These are phyloP conservation scores for Carettochelys insculpta DNA, from an alignment of 2,113 vertebrate species.

Conservation along the genomic window DNA sequence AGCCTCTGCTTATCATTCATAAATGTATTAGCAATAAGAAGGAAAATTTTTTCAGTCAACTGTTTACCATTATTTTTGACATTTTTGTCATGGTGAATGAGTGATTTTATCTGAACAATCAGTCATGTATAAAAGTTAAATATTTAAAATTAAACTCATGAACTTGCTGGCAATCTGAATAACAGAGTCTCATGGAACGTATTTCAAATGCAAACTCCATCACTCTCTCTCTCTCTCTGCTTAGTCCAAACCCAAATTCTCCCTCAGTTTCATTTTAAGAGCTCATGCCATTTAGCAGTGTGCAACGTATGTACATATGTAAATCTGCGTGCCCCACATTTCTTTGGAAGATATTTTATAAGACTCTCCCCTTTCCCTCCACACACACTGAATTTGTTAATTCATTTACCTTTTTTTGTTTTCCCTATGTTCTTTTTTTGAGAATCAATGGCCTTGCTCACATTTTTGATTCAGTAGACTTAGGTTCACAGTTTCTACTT, in stretches of 20 bases:
- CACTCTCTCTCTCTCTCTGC: not conserved
- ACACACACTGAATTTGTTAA: not conserved
- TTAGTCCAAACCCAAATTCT: conserved; percentile 54
- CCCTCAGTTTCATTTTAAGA: conserved; percentile 45
- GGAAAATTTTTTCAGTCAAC: not conserved
- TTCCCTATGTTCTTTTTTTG: too few relatives aligned
- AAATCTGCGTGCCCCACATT: too few relatives aligned
- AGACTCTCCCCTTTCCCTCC: not conserved
- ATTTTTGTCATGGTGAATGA: not conserved
- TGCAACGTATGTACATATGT: not conserved
- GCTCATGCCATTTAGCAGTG: not conserved
- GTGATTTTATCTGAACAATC: conserved; percentile 6
- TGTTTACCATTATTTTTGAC: not conserved
- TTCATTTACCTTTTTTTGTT: too few relatives aligned
- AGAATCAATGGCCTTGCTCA: not conserved
- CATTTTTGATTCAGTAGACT: not conserved
- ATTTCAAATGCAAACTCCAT: conserved; percentile 44
- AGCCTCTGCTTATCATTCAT: not conserved
- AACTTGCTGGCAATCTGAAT: conserved; percentile 39
- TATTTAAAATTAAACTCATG: conserved; percentile 32
- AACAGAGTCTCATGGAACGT: conserved; percentile 53
- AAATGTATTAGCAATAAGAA: not conserved
- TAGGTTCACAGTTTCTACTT: not conserved
- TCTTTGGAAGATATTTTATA: not conserved
- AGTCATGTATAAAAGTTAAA: conserved; percentile 38